These are phyloP conservation scores for Hirtodrosophila duncani DNA, from an alignment of 2,888 invertebrate species.

Conservation along the genomic window DNA sequence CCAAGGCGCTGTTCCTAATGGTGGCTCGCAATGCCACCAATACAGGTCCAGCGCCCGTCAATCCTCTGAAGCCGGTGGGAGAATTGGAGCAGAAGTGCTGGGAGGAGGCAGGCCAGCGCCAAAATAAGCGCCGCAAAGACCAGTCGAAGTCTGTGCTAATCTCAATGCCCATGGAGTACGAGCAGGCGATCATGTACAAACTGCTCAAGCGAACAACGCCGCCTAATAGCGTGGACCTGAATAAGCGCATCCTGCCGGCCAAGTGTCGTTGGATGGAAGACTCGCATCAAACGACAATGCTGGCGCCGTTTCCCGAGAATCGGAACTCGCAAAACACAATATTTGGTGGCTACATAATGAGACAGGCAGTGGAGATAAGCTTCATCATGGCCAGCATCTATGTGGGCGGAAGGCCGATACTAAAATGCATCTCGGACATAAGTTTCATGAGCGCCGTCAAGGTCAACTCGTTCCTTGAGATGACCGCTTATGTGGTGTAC, in stretches of 20 bases:
- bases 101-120: constrained; percentile 80
- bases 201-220: constrained; percentile 82
- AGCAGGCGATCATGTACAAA: constrained; percentile 84
- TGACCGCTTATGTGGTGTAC: constrained; percentile 83
- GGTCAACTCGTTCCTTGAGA: constrained; percentile 84
- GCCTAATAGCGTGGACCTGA: constrained; percentile 79
- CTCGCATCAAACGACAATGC: constrained; percentile 80
- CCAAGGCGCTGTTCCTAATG: constrained; percentile 85
- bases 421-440: constrained; percentile 85
- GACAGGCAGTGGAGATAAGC: constrained; percentile 85
- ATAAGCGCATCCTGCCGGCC: constrained; percentile 79
- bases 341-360: constrained; percentile 90
- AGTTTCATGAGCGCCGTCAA: constrained; percentile 85
- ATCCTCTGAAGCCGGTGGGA: constrained; percentile 80
- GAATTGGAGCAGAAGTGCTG: constrained; percentile 81
- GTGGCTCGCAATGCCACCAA: constrained; percentile 84
- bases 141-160: constrained; percentile 81
- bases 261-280: constrained; percentile 83
- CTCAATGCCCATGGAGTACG: constrained; percentile 82
- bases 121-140: constrained; percentile 78
- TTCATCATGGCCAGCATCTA: constrained; percentile 83
- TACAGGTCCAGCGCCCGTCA: constrained; percentile 80
- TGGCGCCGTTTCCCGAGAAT: constrained; percentile 82
- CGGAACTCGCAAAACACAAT: constrained; percentile 86
- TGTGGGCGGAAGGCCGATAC: constrained; percentile 80